Base-by-base conservation (phyloP, 2,888 invertebrate species). In the Eucera pruinosa region DNA sequence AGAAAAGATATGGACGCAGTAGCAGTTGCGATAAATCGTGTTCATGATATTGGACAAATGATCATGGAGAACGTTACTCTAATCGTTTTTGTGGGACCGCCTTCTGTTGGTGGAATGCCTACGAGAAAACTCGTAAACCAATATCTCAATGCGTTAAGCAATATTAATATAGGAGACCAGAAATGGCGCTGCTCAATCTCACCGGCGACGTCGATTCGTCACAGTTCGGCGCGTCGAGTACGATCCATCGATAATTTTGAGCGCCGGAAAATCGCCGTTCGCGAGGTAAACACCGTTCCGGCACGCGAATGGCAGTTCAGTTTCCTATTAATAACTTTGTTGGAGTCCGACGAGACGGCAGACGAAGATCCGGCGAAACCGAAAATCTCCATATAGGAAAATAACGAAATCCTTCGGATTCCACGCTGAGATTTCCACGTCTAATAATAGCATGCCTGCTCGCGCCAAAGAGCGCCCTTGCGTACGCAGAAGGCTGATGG, bases 221-320 rank as follows among this genome's bases (percentile, higher is more conserved):
- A 80, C 65, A 64, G 61, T 50, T 67, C 67, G 55, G 25, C 68
- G 82, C 68, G 50, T 50, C 68, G 58, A 18, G 23, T 30, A 60
- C 62, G 69, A 78, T 82, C 55, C 65, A 78, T 75, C 80, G 82
- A 80, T 83, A 83, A 83, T 75, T 79, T 48, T 48, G 62, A 74
- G 68, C 55, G 69, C 65, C 58, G 74, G 66, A 67, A 74, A 68
- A 79, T 67, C 50, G 50, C 15, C 54, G 55, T n/a, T n/a, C 43
- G 9, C 54, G 18, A 58, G 20, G 70, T 70, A 76, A 76, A 66
- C 65, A 69, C 50, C 61, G 55, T 2, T 13, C 7, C 15, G n/a
- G 36, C 30, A 20, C 30, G 25, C 30, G 41, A 3, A 20, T 33
- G 4, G 20, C 47, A 45, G 47, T 47, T 47, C 60, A 47, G 20